Evolutionary conservation across 1,140 invertebrate species (phyloP).

Genomic region (Pseudoatta argentina): DNA sequence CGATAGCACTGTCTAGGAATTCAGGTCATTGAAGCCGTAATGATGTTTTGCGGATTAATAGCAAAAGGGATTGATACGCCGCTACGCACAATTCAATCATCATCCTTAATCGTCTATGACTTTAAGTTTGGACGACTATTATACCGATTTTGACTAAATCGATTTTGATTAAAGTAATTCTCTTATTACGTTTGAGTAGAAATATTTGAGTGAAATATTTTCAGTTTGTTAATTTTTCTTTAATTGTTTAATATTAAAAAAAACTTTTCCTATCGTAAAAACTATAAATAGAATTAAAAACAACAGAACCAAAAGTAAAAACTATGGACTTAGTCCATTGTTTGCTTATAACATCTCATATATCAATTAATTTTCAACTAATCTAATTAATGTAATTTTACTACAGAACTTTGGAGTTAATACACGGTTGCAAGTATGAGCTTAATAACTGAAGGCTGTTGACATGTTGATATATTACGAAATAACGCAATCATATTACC

Average conservation of each 20-base stretch:
- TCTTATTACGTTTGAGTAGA: background rate
- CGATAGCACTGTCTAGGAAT: conserved; percentile 48
- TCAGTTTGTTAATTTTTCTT: background rate
- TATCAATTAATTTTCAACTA: background rate
- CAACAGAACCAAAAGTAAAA: background rate
- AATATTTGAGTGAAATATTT: background rate
- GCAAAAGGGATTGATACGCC: conserved; percentile 45
- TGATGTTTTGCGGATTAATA: conserved; percentile 41
- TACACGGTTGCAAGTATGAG: conserved; percentile 4
- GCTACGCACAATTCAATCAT: conserved; percentile 7
- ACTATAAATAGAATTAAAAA: background rate
- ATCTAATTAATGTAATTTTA: background rate
- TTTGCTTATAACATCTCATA: background rate
- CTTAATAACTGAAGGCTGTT: conserved; percentile 30
- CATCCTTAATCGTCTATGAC: conserved; percentile 19
- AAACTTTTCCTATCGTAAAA: background rate
- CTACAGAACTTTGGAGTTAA: background rate
- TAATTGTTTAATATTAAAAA: background rate
- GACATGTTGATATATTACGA: conserved; percentile 42
- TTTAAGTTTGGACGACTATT: conserved; percentile 22
- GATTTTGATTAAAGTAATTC: background rate
- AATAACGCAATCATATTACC: conserved; percentile 34
- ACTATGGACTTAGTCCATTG: background rate
- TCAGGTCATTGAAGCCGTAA: conserved; percentile 31
- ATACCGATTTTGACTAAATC: background rate